Percentiles rank a stretch among this genome's conserved stretches.
These are phyloP conservation scores for Aptenodytes patagonicus DNA, from an alignment of 2,113 vertebrate species.

Conservation along the genomic window DNA sequence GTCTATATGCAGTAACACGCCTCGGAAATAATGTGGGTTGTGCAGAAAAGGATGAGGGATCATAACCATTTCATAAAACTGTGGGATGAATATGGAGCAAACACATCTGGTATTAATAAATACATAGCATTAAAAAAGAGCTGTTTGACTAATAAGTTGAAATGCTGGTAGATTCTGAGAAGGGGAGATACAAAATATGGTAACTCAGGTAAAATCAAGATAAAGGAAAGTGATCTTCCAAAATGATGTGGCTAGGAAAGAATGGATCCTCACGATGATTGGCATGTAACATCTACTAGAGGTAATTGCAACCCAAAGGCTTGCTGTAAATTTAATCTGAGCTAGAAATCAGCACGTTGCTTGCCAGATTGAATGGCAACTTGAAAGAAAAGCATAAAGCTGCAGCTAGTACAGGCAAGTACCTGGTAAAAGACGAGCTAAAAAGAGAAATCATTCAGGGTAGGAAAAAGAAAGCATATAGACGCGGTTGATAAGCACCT, in stretches of 20 bases:
- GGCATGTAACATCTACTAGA: not conserved
- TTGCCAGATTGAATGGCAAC: not conserved
- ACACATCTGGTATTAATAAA: not conserved
- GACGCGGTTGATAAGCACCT: accelerated
- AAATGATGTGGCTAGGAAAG: not conserved
- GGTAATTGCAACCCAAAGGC: not conserved
- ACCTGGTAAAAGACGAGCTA: not conserved
- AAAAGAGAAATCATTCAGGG: not conserved
- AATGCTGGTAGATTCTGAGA: not conserved
- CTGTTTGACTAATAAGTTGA: not conserved
- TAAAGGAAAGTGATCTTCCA: not conserved
- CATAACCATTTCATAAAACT: not conserved
- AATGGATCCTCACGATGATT: accelerated
- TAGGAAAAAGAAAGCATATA: not conserved
- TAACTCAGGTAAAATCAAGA: not conserved
- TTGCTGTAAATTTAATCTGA: not conserved
- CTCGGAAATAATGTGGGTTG: not conserved
- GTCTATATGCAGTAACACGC: not conserved
- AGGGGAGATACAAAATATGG: not conserved
- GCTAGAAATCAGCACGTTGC: not conserved
- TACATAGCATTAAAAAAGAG: not conserved
- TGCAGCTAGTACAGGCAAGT: not conserved
- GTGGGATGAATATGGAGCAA: not conserved
- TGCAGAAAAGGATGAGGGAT: not conserved
- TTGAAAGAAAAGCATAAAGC: not conserved